These are phyloP conservation scores for Equus quagga DNA, from an alignment of 2,113 vertebrate species.

Conservation along the genomic window DNA sequence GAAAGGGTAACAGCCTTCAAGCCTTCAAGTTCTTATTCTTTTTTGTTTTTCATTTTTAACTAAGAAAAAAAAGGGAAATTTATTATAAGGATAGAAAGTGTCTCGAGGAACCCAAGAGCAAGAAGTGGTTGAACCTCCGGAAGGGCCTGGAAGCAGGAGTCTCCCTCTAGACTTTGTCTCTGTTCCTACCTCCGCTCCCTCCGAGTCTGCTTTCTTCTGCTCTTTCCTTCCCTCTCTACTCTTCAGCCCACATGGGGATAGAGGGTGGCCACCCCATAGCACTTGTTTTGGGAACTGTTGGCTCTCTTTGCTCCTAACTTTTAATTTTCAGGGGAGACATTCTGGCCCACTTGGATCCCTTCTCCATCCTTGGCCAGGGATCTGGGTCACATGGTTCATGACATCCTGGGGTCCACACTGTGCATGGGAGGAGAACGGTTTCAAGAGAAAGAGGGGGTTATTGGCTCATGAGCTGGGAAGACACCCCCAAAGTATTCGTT, in stretches of 20 bases:
- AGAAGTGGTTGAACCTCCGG: not conserved
- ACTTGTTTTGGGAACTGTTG: not conserved
- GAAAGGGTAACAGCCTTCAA: not conserved
- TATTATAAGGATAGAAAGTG: not conserved
- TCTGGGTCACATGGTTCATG: not conserved
- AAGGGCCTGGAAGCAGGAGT: not conserved
- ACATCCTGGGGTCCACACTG: not conserved
- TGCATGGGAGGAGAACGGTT: too few species aligned
- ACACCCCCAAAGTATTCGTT: not conserved
- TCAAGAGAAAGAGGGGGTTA: not conserved
- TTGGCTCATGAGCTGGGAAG: not conserved
- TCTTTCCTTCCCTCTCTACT: not conserved
- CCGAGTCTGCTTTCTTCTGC: not conserved
- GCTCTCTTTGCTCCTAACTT: not conserved
- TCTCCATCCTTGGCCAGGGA: not conserved
- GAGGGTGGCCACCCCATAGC: not conserved
- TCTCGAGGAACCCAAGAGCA: not conserved
- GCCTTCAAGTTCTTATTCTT: not conserved
- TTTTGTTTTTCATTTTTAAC: not conserved
- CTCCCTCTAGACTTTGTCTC: not conserved
- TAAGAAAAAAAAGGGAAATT: not conserved
- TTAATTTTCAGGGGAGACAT: not conserved
- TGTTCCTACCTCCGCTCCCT: not conserved
- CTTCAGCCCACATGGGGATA: accelerated
- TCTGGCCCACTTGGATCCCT: not conserved